Percentiles rank a stretch among this genome's conserved stretches.
These are phyloP conservation scores for Lasius platythorax DNA, from an alignment of 2,888 invertebrate genomes.

Conservation along the genomic window DNA sequence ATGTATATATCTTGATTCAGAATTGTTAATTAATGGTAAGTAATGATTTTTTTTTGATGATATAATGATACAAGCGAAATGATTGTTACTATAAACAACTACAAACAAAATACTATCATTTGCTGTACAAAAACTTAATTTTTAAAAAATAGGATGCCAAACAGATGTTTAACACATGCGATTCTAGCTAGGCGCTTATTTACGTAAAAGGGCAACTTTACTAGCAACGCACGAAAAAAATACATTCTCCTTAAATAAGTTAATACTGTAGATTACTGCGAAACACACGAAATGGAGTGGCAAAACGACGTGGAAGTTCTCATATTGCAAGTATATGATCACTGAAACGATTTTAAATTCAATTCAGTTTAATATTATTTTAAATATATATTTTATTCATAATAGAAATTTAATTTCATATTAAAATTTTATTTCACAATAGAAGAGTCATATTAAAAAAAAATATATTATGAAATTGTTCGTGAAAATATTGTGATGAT, in stretches of 20 bases:
- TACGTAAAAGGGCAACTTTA: not conserved
- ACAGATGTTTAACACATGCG: no score
- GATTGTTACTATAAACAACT: not conserved
- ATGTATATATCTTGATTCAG: not conserved
- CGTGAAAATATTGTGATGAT: not conserved
- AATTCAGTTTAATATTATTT: constrained; percentile 5
- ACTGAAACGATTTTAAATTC: not conserved
- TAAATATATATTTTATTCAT: not conserved
- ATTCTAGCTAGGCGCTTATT: not conserved
- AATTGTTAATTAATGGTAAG: not conserved
- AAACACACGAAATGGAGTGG: constrained; percentile 41
- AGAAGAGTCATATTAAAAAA: not conserved
- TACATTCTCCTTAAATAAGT: not conserved
- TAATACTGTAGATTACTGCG: not conserved
- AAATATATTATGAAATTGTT: not conserved
- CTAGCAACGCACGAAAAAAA: not conserved
- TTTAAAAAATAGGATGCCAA: no score
- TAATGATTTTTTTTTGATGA: no score
- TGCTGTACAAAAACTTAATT: not conserved
- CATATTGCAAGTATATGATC: not conserved
- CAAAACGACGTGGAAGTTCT: not conserved
- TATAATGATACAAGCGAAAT: not conserved
- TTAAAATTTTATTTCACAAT: not conserved
- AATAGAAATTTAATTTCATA: not conserved
- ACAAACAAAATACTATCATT: not conserved